Evolutionary conservation across 2,797 vertebrate species (phyloP).

Genomic region (Acanthornis magna): DNA sequence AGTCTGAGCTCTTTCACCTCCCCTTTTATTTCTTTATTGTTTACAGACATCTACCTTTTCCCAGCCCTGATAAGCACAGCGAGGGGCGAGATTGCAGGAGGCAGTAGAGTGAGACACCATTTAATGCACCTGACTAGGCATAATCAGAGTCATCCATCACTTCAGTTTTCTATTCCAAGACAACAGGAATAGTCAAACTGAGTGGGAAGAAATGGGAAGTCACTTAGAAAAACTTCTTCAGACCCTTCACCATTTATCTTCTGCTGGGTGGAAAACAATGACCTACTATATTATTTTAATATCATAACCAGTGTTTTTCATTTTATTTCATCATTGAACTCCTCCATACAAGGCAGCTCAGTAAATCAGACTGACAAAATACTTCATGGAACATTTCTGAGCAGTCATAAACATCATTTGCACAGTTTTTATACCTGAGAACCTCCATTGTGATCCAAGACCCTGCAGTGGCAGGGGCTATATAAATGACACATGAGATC

Average conservation of each 20-base stretch:
- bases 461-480: not conserved
- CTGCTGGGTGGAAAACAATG: not conserved
- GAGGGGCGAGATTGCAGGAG: not conserved
- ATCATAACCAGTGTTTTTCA: not conserved
- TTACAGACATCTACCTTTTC: slow-evolving; percentile 23
- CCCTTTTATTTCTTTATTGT: slow-evolving; percentile 4
- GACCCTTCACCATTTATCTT: not conserved
- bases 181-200: not conserved
- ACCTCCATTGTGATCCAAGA: not conserved
- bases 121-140: slow-evolving; percentile 55
- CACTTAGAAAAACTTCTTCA: not conserved
- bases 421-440: not conserved
- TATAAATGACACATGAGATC: not conserved
- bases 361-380: not conserved
- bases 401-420: not conserved
- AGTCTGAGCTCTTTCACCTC: not conserved
- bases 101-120: slow-evolving; percentile 39
- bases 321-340: not conserved
- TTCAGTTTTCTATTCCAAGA: slow-evolving; percentile 16
- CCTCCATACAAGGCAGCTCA: not conserved
- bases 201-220: not conserved
- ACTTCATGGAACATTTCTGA: not conserved
- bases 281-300: not conserved
- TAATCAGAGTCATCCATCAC: slow-evolving; percentile 61
- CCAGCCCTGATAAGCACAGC: not conserved